Evolutionary conservation across 2,797 vertebrate genomes (phyloP), one percentile per base, ranked within the genome.

Genomic region (Denticeps clupeoides): DNA sequence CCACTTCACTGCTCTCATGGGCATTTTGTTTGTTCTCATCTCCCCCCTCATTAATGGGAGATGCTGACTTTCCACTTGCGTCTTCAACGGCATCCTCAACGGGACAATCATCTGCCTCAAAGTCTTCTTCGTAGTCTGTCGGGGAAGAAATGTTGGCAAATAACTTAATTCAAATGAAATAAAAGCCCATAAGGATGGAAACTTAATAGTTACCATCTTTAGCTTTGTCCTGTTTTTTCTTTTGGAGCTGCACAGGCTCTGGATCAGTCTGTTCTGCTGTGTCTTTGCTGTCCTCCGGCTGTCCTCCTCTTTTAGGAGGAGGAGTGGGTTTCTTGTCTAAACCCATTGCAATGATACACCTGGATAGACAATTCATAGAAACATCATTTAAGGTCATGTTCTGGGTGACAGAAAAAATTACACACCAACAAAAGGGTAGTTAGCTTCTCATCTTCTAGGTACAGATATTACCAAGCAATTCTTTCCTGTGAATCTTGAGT

Each of bases 111-210:
- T 90, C 89, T 53, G 65, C 81, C 78, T 99, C 93, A 82, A 94
- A 96, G 78, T 96, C 93, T 69, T 91, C 90, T 52, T 90, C 86
- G 40, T 92, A 95, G 47, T 89, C 94, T 96, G 56, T 63, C 58
- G 49, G 11, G 62, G 50, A 70, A 70, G 24, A 70, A 63, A n/a
- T 19, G 15, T 21, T 5, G 13, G 9, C 35, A 13, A 25, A 26
- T 23, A 12, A 22, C n/a, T 35, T n/a, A n/a, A n/a, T n/a, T n/a
- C n/a, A n/a, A n/a, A n/a, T n/a, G n/a, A n/a, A n/a, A n/a, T n/a
- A n/a, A n/a, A n/a, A n/a, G n/a, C n/a, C n/a, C n/a, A n/a, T n/a
- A n/a, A n/a, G n/a, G n/a, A n/a, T n/a, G n/a, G n/a, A n/a, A n/a
- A n/a, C n/a, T n/a, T n/a, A n/a, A n/a, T n/a, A n/a, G n/a, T n/a